Evolutionary conservation across 2,113 vertebrate species (phyloP).

Genomic region (Prietella phreatophila): DNA sequence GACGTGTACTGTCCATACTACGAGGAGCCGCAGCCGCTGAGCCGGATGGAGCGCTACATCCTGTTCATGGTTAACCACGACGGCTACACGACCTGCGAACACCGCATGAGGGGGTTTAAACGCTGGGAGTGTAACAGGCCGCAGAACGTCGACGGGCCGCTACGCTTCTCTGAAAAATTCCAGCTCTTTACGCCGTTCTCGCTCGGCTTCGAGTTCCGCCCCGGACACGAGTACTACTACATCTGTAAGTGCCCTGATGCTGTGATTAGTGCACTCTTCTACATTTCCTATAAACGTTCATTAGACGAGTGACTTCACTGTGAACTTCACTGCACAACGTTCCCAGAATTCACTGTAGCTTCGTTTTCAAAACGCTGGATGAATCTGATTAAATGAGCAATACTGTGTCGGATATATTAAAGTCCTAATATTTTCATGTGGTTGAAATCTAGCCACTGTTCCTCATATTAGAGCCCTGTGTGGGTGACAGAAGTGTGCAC

Average conservation of each 20-base stretch:
- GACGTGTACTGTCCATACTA: conserved; percentile 97
- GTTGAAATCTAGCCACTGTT: not conserved
- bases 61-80: conserved; percentile 95
- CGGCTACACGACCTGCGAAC: conserved; percentile 89
- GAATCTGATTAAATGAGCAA: not conserved
- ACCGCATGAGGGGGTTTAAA: conserved; percentile 91
- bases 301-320: not conserved
- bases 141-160: conserved; percentile 84
- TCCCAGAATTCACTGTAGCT: not conserved
- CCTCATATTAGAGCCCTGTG: not conserved
- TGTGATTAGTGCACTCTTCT: not conserved
- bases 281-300: not conserved
- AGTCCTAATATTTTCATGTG: not conserved
- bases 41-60: conserved; percentile 89
- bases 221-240: conserved; percentile 94
- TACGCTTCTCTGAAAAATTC: conserved; percentile 97
- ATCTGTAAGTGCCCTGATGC: conserved; percentile 81
- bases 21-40: conserved; percentile 80
- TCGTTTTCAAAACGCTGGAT: not conserved
- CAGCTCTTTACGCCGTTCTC: conserved; percentile 98
- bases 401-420: not conserved
- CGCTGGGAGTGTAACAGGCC: conserved; percentile 97
- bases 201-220: conserved; percentile 94
- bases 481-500: not conserved
- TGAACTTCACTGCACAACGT: not conserved